Conservation (phyloP, 2,888 invertebrate species). For the Belgica antarctica region DNA sequence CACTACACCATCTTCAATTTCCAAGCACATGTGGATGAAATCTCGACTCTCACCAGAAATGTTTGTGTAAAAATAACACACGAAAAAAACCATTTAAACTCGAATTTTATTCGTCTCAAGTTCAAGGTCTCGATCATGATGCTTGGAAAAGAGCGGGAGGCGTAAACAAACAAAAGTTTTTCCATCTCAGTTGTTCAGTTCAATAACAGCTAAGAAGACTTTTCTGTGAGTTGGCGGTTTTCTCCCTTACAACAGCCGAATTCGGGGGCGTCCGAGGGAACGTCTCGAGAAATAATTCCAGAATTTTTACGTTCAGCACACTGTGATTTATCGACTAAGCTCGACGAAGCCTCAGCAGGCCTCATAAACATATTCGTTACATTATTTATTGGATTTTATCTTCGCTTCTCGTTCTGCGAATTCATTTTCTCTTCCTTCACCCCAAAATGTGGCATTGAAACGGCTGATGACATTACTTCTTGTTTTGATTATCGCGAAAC, state of each 20-base stretch:
- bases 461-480: too few species aligned
- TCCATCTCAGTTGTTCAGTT: neutral
- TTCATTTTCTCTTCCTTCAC: neutral
- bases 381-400: neutral
- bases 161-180: neutral
- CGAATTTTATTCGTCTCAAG: conserved; percentile 29
- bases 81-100: conserved; percentile 9
- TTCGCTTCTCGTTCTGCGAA: neutral
- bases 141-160: neutral
- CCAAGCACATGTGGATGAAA: conserved; percentile 6
- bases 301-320: too few species aligned
- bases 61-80: conserved; percentile 32
- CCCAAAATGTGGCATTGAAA: too few species aligned
- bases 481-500: too few species aligned
- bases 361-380: too few species aligned
- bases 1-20: neutral
- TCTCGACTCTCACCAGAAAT: neutral
- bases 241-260: too few species aligned
- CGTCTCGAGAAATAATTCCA: too few species aligned
- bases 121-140: conserved; percentile 34
- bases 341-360: too few species aligned
- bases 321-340: too few species aligned
- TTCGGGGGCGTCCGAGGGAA: too few species aligned
- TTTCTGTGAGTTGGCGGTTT: too few species aligned
- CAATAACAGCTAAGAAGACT: neutral